Evolutionary conservation across 1,140 invertebrate species (phyloP), one percentile per base, ranked within the genome.

Genomic region (Asbolus verrucosus): DNA sequence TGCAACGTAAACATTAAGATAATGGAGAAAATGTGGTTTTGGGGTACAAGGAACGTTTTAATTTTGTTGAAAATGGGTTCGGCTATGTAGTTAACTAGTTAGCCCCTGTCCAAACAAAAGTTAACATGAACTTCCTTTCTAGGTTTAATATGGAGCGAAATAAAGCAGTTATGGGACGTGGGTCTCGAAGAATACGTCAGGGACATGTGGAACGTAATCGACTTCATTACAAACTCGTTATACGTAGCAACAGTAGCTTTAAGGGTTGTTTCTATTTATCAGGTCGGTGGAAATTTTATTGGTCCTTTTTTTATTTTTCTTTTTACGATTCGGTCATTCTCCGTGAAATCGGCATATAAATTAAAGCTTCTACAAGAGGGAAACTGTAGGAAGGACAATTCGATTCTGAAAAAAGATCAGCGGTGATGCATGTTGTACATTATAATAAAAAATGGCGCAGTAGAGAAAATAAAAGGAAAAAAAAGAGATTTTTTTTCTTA

Each of bases 121-220:
- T 21, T 54, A 54, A 54, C 46, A 54, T 13, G 27, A 54, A 54
- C 46, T 54, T 24, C 36, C 46, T 75, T 82, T 76, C 69, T 81
- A 92, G 96, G 97, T 38, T 84, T 99, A 70, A 98, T 99, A 78
- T 99, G 97, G 97, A 96, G 95, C 73, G 97, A 99, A 84, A 95
- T 98, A 73, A 99, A 98, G 81, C 96, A 98, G 80, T 84, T 99
- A 16, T 99, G 97, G 96, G 95, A 98, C 82, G 94, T 97, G 70
- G 97, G 97, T 0, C 85, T 98, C 15, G 91, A 95, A 76, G 96
- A 98, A 79, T 99, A 99, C 81, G 90, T 95, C 27, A 92, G 93
- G 75, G 97, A 99, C 83, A 98, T 98, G 96, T 99, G 97, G 97
- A 99, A 99, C 82, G 96, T 99, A 50, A 93, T 99, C 70, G 97